Conservation (phyloP, 2,113 vertebrate species). For the Tetrax tetrax region DNA sequence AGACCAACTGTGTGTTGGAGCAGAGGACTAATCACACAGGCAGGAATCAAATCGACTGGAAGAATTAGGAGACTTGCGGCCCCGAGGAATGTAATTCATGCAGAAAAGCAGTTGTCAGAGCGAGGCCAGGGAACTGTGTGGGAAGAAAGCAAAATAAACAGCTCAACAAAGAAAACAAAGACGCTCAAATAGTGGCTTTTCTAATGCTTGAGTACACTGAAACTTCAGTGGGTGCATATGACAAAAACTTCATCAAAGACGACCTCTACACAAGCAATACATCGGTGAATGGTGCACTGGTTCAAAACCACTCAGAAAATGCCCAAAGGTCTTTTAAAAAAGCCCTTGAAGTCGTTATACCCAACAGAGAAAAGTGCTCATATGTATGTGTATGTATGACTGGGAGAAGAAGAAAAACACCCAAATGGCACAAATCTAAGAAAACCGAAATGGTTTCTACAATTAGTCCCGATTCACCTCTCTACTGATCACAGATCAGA, state of each 20-base stretch:
- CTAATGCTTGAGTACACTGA: constrained; percentile 76
- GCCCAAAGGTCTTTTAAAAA: background rate
- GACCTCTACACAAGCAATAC: constrained; percentile 66
- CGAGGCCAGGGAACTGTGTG: constrained; percentile 73
- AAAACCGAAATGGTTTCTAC: background rate
- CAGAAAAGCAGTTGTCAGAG: constrained; percentile 79
- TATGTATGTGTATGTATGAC: background rate
- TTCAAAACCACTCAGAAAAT: constrained; percentile 2
- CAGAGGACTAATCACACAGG: constrained; percentile 76
- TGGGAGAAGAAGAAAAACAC: background rate
- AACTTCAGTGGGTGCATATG: constrained; percentile 66
- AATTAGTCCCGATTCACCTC: background rate
- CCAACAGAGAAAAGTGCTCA: background rate
- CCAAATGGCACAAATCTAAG: background rate
- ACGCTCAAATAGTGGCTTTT: constrained; percentile 72
- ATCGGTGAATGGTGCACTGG: constrained; percentile 19
- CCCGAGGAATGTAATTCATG: constrained; percentile 82
- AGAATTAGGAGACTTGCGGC: constrained; percentile 78
- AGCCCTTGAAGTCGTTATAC: background rate
- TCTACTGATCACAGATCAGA: background rate
- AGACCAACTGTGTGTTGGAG: constrained; percentile 67
- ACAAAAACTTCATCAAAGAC: constrained; percentile 75
- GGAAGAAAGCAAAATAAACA: constrained; percentile 86
- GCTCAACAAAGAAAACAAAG: constrained; percentile 84
- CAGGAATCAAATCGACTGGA: constrained; percentile 79